phyloP scores from a whole-genome alignment of 2,888 invertebrate genomes.

The Dolichopus griseipennis region DNA sequence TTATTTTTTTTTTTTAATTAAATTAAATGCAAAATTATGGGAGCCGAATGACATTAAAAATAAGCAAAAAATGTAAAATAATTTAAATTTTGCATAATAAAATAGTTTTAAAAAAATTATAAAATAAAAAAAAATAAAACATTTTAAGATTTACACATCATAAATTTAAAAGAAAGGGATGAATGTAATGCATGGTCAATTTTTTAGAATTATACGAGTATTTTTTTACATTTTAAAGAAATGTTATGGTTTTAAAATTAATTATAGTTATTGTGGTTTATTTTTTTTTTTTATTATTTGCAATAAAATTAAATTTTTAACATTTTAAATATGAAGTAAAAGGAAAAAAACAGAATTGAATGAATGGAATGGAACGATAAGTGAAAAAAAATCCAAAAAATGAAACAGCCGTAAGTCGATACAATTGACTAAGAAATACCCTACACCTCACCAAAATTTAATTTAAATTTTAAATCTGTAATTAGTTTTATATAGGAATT shows the following conservation, averaged over 20 bases:
- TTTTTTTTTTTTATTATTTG: constrained; percentile 4
- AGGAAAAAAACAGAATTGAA: neutral
- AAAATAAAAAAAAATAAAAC: neutral
- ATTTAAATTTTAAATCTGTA: too few species aligned
- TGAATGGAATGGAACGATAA: too few species aligned
- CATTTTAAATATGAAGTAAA: neutral
- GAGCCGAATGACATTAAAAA: too few species aligned
- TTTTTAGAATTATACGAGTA: neutral
- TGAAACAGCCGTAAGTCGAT: too few species aligned
- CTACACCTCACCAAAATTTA: too few species aligned
- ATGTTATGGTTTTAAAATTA: neutral
- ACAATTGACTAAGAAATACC: too few species aligned
- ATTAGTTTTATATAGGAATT: too few species aligned
- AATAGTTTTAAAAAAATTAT: neutral
- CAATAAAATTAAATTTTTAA: neutral
- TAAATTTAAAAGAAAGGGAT: neutral
- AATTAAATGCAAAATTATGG: too few species aligned
- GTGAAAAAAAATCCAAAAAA: too few species aligned
- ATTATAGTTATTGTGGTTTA: neutral
- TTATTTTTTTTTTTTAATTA: too few species aligned
- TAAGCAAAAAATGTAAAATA: too few species aligned
- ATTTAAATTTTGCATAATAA: too few species aligned
- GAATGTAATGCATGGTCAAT: constrained; percentile 3
- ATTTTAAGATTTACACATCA: constrained; percentile 1
- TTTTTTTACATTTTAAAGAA: neutral